phyloP scores from a whole-genome alignment of 2,888 invertebrate genomes.

The Drosophila setosimentum region DNA sequence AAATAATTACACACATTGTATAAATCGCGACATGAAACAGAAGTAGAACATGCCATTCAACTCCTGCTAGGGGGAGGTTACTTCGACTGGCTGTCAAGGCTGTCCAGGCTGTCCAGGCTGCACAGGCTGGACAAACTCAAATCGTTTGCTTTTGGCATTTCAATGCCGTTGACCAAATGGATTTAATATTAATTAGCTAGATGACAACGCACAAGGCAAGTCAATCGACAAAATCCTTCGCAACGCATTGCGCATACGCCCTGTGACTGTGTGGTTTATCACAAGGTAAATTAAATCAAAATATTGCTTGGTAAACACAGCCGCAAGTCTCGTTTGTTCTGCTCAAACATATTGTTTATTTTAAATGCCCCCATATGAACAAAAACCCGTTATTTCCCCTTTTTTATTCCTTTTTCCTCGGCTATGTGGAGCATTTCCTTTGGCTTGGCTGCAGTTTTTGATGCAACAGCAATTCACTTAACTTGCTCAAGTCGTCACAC shows the following conservation, averaged over 20 bases:
- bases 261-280: conserved; percentile 17
- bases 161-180: conserved; percentile 66
- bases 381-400: background rate
- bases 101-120: conserved; percentile 3
- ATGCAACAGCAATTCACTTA: conserved; percentile 76
- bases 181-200: conserved; percentile 75
- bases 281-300: conserved; percentile 49
- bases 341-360: conserved; percentile 23
- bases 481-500: conserved; percentile 76
- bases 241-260: conserved; percentile 42
- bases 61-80: background rate
- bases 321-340: conserved; percentile 10
- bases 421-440: conserved; percentile 54
- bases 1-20: conserved; percentile 77
- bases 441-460: conserved; percentile 37
- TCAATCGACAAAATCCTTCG: conserved; percentile 17
- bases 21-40: conserved; percentile 65
- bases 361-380: conserved; percentile 25
- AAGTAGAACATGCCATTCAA: conserved; percentile 22
- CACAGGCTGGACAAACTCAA: conserved; percentile 19
- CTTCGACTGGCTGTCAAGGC: background rate
- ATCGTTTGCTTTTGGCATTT: conserved; percentile 67
- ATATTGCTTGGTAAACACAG: conserved; percentile 29
- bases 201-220: conserved; percentile 47
- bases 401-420: conserved; percentile 6